phyloP scores from a whole-genome alignment of 2,797 vertebrate species.

The Luscinia megarhynchos region DNA sequence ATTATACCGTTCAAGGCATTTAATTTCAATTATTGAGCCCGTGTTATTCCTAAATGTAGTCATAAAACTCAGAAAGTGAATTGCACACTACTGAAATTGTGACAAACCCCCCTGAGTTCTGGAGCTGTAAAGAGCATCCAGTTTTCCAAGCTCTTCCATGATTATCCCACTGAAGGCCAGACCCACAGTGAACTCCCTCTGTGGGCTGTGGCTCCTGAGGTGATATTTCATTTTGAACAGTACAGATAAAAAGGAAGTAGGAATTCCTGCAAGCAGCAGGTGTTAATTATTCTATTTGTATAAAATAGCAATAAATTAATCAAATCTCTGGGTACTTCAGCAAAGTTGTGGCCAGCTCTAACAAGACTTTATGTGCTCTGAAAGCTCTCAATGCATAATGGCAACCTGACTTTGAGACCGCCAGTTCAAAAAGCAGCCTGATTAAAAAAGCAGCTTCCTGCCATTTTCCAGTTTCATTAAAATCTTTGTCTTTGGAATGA shows the following conservation, averaged over 20 bases:
- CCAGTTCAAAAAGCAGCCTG: neutral
- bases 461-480: constrained; percentile 51
- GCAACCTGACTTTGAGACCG: neutral
- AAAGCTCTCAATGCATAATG: neutral
- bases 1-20: neutral
- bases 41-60: neutral
- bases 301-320: neutral
- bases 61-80: neutral
- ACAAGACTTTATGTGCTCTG: neutral
- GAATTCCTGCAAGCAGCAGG: neutral
- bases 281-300: neutral
- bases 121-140: neutral
- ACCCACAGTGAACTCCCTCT: neutral
- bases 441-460: neutral
- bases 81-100: neutral
- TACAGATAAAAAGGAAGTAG: neutral
- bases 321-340: neutral
- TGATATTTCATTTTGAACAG: neutral
- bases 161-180: neutral
- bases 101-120: neutral
- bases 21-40: neutral
- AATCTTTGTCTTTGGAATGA: constrained; percentile 40
- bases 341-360: neutral
- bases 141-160: neutral
- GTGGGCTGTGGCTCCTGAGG: neutral